These are phyloP conservation scores for Argyresthia albistria DNA, from an alignment of 2,888 invertebrate species.

Conservation along the genomic window DNA sequence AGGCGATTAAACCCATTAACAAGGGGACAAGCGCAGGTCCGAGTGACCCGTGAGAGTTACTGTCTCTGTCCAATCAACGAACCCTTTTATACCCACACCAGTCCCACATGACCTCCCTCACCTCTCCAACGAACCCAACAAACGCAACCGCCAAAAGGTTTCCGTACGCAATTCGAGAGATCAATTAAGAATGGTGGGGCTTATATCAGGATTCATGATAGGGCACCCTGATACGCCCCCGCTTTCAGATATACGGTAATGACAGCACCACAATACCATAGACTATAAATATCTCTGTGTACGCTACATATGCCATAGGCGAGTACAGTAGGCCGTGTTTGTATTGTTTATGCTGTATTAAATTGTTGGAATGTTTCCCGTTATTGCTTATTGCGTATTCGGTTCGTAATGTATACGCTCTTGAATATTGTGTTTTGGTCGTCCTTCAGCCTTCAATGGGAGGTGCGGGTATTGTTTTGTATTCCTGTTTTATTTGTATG, in stretches of 20 bases:
- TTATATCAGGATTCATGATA: conserved; percentile 68
- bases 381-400: conserved; percentile 69
- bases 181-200: conserved; percentile 43
- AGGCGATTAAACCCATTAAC: conserved; percentile 70
- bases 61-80: conserved; percentile 55
- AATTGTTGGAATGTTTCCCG: conserved; percentile 68
- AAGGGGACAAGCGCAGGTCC: conserved; percentile 44
- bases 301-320: conserved; percentile 51
- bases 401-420: conserved; percentile 46
- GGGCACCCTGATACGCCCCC: conserved; percentile 55
- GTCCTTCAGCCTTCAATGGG: not conserved
- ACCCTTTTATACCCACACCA: conserved; percentile 40
- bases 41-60: conserved; percentile 32
- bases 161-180: conserved; percentile 22
- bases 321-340: conserved; percentile 50
- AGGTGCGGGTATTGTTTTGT: not conserved
- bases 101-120: conserved; percentile 8
- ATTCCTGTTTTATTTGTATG: not conserved
- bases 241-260: conserved; percentile 64
- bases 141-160: not conserved
- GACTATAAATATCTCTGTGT: conserved; percentile 62
- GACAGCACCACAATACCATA: conserved; percentile 67
- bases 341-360: conserved; percentile 69
- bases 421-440: conserved; percentile 5
- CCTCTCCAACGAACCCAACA: conserved; percentile 3